Base-by-base conservation (phyloP, 2,113 vertebrate genomes). In the Ameiurus melas region DNA sequence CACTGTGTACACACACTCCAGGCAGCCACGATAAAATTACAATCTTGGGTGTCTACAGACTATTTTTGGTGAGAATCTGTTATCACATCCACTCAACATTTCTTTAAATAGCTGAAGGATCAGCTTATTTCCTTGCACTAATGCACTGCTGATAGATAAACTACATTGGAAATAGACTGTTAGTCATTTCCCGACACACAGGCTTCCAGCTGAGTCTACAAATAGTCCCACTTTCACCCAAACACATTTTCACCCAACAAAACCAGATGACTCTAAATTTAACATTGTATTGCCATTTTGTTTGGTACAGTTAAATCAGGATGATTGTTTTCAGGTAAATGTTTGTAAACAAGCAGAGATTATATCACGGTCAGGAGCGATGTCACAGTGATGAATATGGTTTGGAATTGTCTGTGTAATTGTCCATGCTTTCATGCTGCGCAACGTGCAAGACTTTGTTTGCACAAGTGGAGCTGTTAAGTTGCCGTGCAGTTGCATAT, bases 51-150 rank as follows among this genome's bases (percentile, higher is more conserved):
- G 51, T 87, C 78, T 22, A 5, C 30, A 57, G 58, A 30, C 53
- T 81, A 75, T 88, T 89, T 88, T 89, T 89, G 85, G 85, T 36
- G 47, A 43, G 27, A 58, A 58, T 85, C 30, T 84, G 57, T 87
- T 60, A 82, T 87, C 43, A 78, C 58, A 79, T 87, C 33, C 79
- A 43, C 51, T 70, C 53, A 33, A 51, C 30, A 75, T 43, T 81
- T 73, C 62, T 66, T 68, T 39, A 90, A 90, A 86, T 84, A 87
- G 82, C 62, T 55, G 47, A 27, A 33, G 68, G 43, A 75, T 87
- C 39, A 85, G 47, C 71, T 89, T 22, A 79, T 84, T 80, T 68
- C 60, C 60, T 85, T 70, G 43, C 39, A 30, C 87, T 43, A 47
- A 80, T 30, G 27, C 43, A 22, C 4, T 78, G 55, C 43, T 77